phyloP scores from a whole-genome alignment of 2,113 vertebrate species.

The Indicator indicator region DNA sequence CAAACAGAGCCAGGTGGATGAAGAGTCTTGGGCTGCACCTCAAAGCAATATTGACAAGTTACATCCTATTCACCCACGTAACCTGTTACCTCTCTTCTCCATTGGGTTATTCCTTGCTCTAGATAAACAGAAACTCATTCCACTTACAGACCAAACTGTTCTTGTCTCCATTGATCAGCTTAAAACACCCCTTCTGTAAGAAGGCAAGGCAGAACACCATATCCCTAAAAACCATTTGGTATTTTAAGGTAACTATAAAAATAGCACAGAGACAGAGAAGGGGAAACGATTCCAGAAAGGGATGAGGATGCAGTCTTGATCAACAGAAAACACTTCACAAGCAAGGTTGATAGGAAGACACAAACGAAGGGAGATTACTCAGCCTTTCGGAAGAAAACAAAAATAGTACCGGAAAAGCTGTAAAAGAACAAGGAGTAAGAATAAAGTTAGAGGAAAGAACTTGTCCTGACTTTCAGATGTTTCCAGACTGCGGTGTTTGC shows the following conservation, averaged over 20 bases:
- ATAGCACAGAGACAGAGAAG: not conserved
- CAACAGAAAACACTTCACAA: not conserved
- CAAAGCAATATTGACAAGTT: not conserved
- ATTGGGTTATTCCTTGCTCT: not conserved
- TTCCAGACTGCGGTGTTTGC: not conserved
- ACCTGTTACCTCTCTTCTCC: not conserved
- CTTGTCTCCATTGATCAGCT: not conserved
- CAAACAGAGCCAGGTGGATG: not conserved
- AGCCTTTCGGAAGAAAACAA: not conserved
- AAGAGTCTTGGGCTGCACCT: not conserved
- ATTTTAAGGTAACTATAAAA: not conserved
- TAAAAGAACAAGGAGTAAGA: not conserved
- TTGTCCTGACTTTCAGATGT: not conserved
- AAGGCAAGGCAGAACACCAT: not conserved
- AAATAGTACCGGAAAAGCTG: not conserved
- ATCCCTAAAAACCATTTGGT: not conserved
- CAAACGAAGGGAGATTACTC: not conserved
- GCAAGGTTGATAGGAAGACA: not conserved
- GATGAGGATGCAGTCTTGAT: not conserved
- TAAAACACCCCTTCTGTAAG: not conserved
- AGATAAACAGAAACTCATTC: not conserved
- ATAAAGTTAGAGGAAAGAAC: not conserved
- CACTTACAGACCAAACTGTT: not conserved
- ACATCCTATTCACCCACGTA: not conserved
- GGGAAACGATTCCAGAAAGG: fast-evolving